Conservation (phyloP, 2,113 vertebrate species). For the Hassar affinis region DNA sequence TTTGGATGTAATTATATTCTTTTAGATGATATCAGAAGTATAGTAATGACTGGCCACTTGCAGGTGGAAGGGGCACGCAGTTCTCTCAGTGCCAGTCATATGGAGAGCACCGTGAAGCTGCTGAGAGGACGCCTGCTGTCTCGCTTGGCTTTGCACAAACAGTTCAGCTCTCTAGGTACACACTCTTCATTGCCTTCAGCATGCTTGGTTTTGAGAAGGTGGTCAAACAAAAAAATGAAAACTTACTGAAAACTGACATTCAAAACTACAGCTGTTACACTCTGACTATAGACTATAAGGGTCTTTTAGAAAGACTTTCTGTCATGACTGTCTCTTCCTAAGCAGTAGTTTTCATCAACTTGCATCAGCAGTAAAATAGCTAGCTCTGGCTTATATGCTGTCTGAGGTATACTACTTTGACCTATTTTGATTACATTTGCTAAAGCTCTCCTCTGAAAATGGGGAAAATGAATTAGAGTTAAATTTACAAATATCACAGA, state of each 20-base stretch:
- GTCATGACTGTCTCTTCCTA: neutral
- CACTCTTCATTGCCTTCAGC: neutral
- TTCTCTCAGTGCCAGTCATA: conserved; percentile 91
- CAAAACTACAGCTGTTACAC: neutral
- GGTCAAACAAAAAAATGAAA: neutral
- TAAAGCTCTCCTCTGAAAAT: neutral
- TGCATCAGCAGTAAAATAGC: neutral
- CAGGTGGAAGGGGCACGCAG: conserved; percentile 68
- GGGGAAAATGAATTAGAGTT: neutral
- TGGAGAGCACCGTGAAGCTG: conserved; percentile 92
- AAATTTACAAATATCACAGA: neutral
- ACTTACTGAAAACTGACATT: neutral
- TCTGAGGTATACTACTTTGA: neutral
- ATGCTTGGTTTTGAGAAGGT: neutral
- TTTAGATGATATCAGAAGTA: neutral
- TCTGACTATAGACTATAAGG: neutral
- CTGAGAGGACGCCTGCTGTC: conserved; percentile 85
- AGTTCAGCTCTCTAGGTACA: conserved; percentile 89
- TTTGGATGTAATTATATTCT: neutral
- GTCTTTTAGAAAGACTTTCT: neutral
- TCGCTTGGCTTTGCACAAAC: conserved; percentile 90
- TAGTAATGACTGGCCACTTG: neutral
- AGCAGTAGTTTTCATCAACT: neutral
- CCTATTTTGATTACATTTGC: neutral
- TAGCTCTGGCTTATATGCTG: neutral